Base-by-base conservation (phyloP, 1,140 invertebrate genomes). In the Ditylenchus dipsaci region DNA sequence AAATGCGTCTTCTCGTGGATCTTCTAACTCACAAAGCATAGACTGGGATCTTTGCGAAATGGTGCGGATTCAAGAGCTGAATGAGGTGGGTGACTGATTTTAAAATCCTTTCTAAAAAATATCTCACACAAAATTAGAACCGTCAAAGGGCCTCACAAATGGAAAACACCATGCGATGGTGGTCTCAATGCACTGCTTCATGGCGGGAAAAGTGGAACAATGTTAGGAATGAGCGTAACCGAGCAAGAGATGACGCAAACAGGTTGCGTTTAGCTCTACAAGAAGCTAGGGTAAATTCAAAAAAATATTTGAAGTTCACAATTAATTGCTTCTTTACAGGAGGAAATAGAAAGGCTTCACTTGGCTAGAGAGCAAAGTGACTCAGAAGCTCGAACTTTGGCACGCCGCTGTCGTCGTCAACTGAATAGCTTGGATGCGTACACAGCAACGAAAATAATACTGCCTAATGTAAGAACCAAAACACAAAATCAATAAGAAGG, bases 151-250 rank as follows among this genome's bases (percentile, higher is more conserved):
- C 91, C 3, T 89, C 91, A 0, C 93, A 97, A 84, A 96, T 97
- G 93, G 93, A 97, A 83, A 97, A 97, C 85, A 97, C 94, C 0
- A 96, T 97, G 92, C 86, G 91, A 62, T 97, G 93, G 93, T 97
- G 93, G 93, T 90, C 90, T 0, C 90, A 91, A 75, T 92, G 90
- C 82, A 95, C 93, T 0, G 89, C 89, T 15, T 91, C 91, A 79
- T 92, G 90, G 90, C 86, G 93, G 9, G 91, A 95, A 83, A 96
- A 96, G 82, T 97, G 93, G 94, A 93, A 90, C 83, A 94, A 95
- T 85, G 90, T 91, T 7, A 85, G 90, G 57, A 90, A 89, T 79
- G 91, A 93, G 84, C 86, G 91, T 21, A 92, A 92, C 78, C 90
- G 91, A 84, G 89, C 91, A 0, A 84, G 91, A 19, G 59, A 61